phyloP scores from a whole-genome alignment of 2,113 vertebrate genomes.

The Mormyrus iriodes region DNA sequence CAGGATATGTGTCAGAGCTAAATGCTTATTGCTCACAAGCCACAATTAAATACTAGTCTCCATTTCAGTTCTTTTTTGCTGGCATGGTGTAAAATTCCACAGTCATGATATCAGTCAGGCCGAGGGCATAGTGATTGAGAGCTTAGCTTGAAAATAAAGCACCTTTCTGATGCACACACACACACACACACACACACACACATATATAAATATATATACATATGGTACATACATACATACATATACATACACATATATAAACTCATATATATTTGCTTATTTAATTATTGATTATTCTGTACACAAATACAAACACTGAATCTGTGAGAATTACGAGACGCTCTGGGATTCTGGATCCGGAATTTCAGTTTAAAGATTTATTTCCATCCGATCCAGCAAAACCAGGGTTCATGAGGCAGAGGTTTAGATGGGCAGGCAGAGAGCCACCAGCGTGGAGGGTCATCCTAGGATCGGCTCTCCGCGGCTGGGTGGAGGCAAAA shows the following conservation, averaged over 20 bases:
- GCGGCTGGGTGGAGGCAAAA: constrained; percentile 77
- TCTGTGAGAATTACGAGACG: not conserved
- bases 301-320: not conserved
- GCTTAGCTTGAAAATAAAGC: not conserved
- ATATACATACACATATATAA: not conserved
- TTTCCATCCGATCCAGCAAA: constrained; percentile 63
- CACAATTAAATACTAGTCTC: not conserved
- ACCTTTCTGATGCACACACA: not conserved
- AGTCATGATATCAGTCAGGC: not conserved
- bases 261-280: not conserved
- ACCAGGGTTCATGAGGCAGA: constrained; percentile 40
- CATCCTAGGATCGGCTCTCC: constrained; percentile 72
- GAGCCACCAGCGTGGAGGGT: constrained; percentile 79
- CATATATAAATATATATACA: no score
- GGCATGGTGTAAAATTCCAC: not conserved
- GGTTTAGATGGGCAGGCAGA: constrained; percentile 64
- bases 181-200: not conserved
- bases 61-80: not conserved
- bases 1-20: not conserved
- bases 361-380: not conserved
- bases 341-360: not conserved
- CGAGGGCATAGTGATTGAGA: not conserved
- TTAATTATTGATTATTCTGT: not conserved
- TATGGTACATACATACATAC: no score
- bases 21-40: not conserved